Base-by-base conservation (phyloP, 2,888 invertebrate genomes). In the Drosophila trichaetosa region DNA sequence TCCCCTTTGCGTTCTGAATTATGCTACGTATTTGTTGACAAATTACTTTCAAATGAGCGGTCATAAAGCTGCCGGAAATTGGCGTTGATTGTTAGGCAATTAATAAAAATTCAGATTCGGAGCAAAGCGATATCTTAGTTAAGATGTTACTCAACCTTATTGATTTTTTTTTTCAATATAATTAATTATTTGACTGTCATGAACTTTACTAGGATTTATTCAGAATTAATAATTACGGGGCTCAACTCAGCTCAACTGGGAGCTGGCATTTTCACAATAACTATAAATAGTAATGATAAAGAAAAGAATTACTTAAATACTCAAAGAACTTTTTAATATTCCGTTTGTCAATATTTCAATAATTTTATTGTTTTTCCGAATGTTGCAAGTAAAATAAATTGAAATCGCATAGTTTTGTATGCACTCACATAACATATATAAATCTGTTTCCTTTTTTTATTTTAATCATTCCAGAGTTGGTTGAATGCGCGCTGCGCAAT, bases 401-500 rank as follows among this genome's bases (percentile, higher is more conserved):
- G 64, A 51, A 67, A 67, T 58, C 52, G 38, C 21, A 42, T 8
- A 42, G 65, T 40, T 57, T 63, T 69, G 6, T 18, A 54, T 36
- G 5, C 53, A 38, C 61, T 67, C 38, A 62, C 60, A 54, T 49
- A 49, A 56, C 40, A 56, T 67, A 29, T 67, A 42, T 60, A 52
- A 58, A 24, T 52, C 21, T 33, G 33, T 5, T 1, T 18, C 2
- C n/a, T 48, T 27, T 42, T 54, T 18, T 31, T 65, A 11, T 51
- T 34, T 58, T 5, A n/a, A 38, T 46, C 18, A 49, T 87, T 87
- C 16, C 88, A 93, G 93, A 92, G 56, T 74, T 92, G 61, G 96
- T 79, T 48, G 95, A 95, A 42, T 94, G 95, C 79, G 95, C 96
- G 83, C 94, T 97, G 80, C 95, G 95, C 79, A 95, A 96, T 93